A percentile compares a stretch with the other conserved stretches of the same genome.
These are phyloP conservation scores for Amblyjoppa fuscipennis DNA, from an alignment of 2,888 invertebrate genomes.

Conservation along the genomic window DNA sequence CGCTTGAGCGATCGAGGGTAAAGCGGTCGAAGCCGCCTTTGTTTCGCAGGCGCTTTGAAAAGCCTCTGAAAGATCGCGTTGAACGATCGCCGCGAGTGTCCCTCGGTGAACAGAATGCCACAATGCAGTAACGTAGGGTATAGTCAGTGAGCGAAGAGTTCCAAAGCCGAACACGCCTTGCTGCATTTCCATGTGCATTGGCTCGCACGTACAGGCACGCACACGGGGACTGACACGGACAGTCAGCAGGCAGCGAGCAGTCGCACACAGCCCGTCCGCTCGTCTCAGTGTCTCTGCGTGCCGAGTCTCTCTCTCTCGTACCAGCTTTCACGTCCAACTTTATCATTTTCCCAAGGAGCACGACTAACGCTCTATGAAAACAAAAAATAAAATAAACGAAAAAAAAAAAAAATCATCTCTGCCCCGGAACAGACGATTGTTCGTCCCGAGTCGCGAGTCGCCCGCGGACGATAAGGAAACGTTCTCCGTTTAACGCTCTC, in stretches of 20 bases:
- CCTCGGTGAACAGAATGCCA: slow-evolving; percentile 15
- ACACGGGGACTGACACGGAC: slow-evolving; percentile 5
- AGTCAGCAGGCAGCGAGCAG: background rate
- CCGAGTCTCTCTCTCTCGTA: slow-evolving; percentile 66
- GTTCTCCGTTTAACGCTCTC: slow-evolving; percentile 29
- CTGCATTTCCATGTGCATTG: slow-evolving; percentile 60
- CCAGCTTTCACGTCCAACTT: slow-evolving; percentile 68
- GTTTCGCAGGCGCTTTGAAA: background rate
- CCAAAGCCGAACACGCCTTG: slow-evolving; percentile 66
- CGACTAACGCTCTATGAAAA: slow-evolving; percentile 25
- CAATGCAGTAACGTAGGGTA: slow-evolving; percentile 27
- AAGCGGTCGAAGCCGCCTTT: background rate
- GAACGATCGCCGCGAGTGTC: background rate
- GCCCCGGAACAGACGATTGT: background rate
- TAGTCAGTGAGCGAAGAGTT: slow-evolving; percentile 44
- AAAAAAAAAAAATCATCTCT: slow-evolving; percentile 1
- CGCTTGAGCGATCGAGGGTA: slow-evolving; percentile 25
- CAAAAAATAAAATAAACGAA: background rate
- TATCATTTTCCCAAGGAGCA: slow-evolving; percentile 22
- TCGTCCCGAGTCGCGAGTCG: background rate
- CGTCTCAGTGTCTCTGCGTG: slow-evolving; percentile 52
- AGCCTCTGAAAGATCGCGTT: slow-evolving; percentile 31
- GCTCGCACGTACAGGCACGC: slow-evolving; percentile 2
- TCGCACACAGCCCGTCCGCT: slow-evolving; percentile 21
- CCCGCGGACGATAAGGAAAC: slow-evolving; percentile 23